Conservation (phyloP, 2,888 invertebrate species). For the Ormia ochracea region DNA sequence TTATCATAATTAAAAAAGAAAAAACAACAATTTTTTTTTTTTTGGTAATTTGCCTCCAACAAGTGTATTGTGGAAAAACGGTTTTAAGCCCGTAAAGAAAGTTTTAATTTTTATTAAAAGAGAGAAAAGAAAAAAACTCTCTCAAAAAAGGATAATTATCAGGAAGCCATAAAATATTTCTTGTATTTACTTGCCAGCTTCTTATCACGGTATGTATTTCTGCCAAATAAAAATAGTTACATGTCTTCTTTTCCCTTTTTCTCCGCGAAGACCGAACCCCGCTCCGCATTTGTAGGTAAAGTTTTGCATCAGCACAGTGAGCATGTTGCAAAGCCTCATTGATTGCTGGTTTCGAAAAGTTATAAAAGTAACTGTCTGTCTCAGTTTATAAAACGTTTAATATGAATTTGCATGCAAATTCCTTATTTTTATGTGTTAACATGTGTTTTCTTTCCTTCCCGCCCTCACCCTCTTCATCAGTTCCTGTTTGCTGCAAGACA, state of each 20-base stretch:
- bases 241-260: no score
- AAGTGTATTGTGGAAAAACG: not conserved
- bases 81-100: not conserved
- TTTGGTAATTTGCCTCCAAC: slow-evolving; percentile 21
- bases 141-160: not conserved
- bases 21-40: not conserved
- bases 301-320: not conserved
- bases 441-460: slow-evolving; percentile 32
- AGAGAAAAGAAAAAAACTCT: not conserved
- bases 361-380: not conserved
- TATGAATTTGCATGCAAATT: slow-evolving; percentile 39
- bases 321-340: slow-evolving; percentile 38
- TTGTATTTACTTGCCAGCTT: not conserved
- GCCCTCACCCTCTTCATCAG: not conserved
- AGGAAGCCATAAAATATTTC: not conserved
- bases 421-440: slow-evolving; percentile 49
- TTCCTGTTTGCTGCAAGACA: not conserved
- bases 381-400: slow-evolving; percentile 24
- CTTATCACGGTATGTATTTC: not conserved
- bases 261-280: not conserved
- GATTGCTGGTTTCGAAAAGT: not conserved
- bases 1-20: not conserved
- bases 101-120: not conserved
- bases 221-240: not conserved
- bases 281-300: not conserved